Evolutionary conservation across 2,797 vertebrate genomes (phyloP).

Genomic region (Pelobates cultripes): DNA sequence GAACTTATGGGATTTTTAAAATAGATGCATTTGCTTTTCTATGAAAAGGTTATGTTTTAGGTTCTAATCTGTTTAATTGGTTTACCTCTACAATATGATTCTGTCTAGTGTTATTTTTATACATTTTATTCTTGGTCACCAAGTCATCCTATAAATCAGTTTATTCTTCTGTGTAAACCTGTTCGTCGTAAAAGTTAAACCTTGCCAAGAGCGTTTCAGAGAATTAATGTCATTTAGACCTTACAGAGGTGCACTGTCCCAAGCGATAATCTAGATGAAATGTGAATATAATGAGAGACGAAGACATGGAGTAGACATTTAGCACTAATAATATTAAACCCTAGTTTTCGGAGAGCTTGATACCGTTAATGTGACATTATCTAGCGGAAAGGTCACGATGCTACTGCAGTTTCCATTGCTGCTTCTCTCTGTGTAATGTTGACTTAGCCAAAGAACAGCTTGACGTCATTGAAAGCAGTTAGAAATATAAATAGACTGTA

Average conservation of each 20-base stretch:
- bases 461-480: constrained; percentile 36
- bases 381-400: constrained; percentile 37
- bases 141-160: not conserved
- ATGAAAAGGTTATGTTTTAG: too few species aligned
- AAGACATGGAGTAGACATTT: constrained; percentile 9
- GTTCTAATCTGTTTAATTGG: too few species aligned
- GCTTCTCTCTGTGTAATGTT: constrained; percentile 10
- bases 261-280: constrained; percentile 32
- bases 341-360: constrained; percentile 5
- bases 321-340: constrained; percentile 6
- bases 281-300: constrained; percentile 19
- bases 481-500: constrained; percentile 27
- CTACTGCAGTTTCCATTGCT: constrained; percentile 20
- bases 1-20: too few species aligned
- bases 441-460: constrained; percentile 23
- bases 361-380: constrained; percentile 37
- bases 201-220: not conserved
- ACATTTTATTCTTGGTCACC: too few species aligned
- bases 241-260: constrained; percentile 8
- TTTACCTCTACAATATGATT: too few species aligned
- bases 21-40: too few species aligned
- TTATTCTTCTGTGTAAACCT: not conserved
- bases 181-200: not conserved
- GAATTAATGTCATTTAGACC: constrained; percentile 25
- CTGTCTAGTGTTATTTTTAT: too few species aligned